Evolutionary conservation across 2,888 invertebrate genomes (phyloP).

Genomic region (Nysson spinosus): DNA sequence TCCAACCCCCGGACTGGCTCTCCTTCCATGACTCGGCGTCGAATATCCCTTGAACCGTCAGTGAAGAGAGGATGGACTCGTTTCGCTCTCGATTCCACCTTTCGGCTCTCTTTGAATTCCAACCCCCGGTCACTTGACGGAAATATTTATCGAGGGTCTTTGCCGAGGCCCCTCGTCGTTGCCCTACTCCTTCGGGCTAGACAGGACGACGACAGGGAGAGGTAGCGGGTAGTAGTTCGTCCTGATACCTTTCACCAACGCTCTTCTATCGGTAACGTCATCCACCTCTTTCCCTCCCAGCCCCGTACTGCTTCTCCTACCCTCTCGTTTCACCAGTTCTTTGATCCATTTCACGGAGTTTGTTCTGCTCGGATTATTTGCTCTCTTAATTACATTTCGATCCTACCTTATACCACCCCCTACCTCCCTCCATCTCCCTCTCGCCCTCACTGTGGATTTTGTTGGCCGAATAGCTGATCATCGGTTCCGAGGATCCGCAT

Average conservation of each 20-base stretch:
- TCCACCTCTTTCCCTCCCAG: conserved; percentile 17
- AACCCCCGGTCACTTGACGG: conserved; percentile 74
- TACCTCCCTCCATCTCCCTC: neutral
- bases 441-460: conserved; percentile 18
- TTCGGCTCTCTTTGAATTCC: conserved; percentile 74
- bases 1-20: conserved; percentile 19
- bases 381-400: conserved; percentile 75
- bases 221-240: conserved; percentile 48
- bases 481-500: conserved; percentile 12
- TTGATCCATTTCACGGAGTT: conserved; percentile 72
- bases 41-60: conserved; percentile 36
- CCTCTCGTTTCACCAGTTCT: conserved; percentile 64
- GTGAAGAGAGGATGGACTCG: conserved; percentile 49
- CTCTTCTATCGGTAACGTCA: conserved; percentile 48
- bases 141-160: conserved; percentile 75
- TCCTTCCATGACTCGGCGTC: conserved; percentile 36
- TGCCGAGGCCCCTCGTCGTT: conserved; percentile 53
- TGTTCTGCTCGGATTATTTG: conserved; percentile 73
- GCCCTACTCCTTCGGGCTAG: conserved; percentile 57
- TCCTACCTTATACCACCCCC: conserved; percentile 48
- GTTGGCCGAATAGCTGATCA: conserved; percentile 29
- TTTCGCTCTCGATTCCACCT: conserved; percentile 72
- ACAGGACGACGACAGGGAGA: conserved; percentile 62
- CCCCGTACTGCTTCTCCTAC: conserved; percentile 10
- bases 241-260: conserved; percentile 49